Percentiles rank a stretch among this genome's conserved stretches.
phyloP scores from a whole-genome alignment of 2,888 invertebrate genomes.

The Elmis aenea region DNA sequence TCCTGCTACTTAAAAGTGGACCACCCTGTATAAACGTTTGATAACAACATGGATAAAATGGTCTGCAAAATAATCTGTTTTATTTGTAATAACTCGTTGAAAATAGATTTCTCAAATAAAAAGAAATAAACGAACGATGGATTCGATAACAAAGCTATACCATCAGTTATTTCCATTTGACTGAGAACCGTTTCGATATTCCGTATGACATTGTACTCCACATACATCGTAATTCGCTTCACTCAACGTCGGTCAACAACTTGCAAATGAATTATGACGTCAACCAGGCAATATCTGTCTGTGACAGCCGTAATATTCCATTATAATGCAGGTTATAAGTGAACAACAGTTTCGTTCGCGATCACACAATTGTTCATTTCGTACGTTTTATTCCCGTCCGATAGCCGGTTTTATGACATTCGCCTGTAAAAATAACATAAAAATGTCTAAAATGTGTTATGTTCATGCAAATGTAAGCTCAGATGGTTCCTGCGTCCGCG shows the following conservation, averaged over 20 bases:
- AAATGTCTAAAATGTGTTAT: constrained; percentile 31
- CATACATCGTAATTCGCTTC: constrained; percentile 5
- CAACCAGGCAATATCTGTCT: constrained; percentile 13
- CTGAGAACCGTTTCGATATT: too few relatives aligned
- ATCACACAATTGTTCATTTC: constrained; percentile 6
- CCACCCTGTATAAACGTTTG: too few relatives aligned
- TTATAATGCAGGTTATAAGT: constrained; percentile 16
- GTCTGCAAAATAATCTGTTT: too few relatives aligned
- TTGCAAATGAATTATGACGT: constrained; percentile 19
- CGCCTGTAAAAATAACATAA: constrained; percentile 25
- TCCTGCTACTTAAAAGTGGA: too few relatives aligned
- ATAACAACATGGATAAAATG: too few relatives aligned
- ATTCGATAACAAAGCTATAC: too few relatives aligned
- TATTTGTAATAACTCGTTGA: too few relatives aligned
- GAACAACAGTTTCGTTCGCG: constrained; percentile 10
- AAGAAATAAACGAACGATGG: too few relatives aligned
- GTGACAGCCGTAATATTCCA: constrained; percentile 10
- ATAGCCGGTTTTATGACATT: constrained; percentile 12
- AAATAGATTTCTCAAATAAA: too few relatives aligned
- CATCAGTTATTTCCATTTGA: too few relatives aligned
- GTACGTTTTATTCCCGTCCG: constrained; percentile 5
- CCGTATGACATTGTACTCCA: too few relatives aligned
- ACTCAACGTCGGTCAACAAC: constrained; percentile 12
- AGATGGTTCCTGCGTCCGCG: constrained; percentile 19
- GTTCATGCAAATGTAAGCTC: constrained; percentile 33